Base-by-base conservation (phyloP, 1,140 invertebrate species). In the Sycobia sp. region DNA sequence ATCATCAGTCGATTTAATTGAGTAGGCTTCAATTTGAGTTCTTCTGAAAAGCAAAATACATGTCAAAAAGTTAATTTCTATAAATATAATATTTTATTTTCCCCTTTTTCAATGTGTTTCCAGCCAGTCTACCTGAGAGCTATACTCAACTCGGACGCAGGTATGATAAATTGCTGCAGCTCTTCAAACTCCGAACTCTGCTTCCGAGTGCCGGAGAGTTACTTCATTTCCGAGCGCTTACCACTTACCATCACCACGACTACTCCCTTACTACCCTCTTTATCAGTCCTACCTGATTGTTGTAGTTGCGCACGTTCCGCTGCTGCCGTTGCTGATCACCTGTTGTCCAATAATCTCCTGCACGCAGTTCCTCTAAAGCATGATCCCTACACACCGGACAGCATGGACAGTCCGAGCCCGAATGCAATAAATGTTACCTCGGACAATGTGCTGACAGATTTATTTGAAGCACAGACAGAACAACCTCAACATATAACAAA, bases 41-140 rank as follows among this genome's bases (percentile, higher is more conserved):
- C n/a, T n/a, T n/a, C n/a, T n/a, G n/a, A n/a, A n/a, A n/a, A n/a
- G n/a, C n/a, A n/a, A n/a, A n/a, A n/a, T n/a, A n/a, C n/a, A n/a
- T n/a, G n/a, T n/a, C n/a, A n/a, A n/a, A n/a, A n/a, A n/a, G n/a
- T n/a, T n/a, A n/a, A n/a, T n/a, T n/a, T n/a, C n/a, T n/a, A n/a
- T n/a, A n/a, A n/a, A n/a, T n/a, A n/a, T n/a, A n/a, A n/a, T n/a
- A n/a, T n/a, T n/a, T n/a, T n/a, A n/a, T n/a, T n/a, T n/a, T n/a
- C n/a, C n/a, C n/a, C n/a, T n/a, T n/a, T n/a, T n/a, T n/a, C n/a
- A n/a, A n/a, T 68, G 69, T 72, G 74, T 59, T 88, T 88, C 51
- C 87, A 94, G 91, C 92, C 91, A 74, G 91, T 93, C 79, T 93
- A 89, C 84, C 85, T 93, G 75, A 87, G 84, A 75, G 83, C 89